phyloP scores from a whole-genome alignment of 2,797 vertebrate species.

The Sebastes matsubarae region DNA sequence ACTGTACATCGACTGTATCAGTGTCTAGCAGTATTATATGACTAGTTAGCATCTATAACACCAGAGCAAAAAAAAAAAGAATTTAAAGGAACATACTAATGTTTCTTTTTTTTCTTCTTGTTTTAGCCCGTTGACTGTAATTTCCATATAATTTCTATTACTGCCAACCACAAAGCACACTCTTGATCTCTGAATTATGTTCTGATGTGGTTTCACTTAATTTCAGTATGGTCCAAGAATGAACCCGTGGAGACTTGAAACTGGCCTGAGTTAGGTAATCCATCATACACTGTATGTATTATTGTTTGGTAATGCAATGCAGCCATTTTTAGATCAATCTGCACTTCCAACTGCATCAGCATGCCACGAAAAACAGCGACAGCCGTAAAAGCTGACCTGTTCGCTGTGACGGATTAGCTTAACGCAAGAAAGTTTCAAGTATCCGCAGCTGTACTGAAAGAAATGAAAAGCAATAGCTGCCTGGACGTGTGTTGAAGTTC shows the following conservation, averaged over 20 bases:
- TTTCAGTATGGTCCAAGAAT: neutral
- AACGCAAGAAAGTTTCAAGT: neutral
- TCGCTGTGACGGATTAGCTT: neutral
- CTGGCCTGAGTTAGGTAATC: neutral
- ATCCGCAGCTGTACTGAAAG: neutral
- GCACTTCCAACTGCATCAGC: neutral
- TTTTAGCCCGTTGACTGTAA: neutral
- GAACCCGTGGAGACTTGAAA: neutral
- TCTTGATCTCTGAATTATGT: neutral
- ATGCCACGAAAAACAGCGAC: neutral
- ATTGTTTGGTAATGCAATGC: neutral
- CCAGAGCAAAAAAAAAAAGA: neutral
- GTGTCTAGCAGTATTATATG: neutral
- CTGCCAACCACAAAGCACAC: neutral
- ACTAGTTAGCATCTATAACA: neutral
- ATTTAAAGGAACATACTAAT: neutral
- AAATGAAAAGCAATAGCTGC: neutral
- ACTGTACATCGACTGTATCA: neutral
- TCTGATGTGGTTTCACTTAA: neutral
- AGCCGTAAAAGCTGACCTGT: neutral
- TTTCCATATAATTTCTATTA: neutral
- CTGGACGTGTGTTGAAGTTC: neutral
- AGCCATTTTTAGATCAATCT: neutral
- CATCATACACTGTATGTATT: neutral
- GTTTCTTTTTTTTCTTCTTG: neutral